Conservation (phyloP, 2,888 invertebrate species). For the Balanococcus diminutus region DNA sequence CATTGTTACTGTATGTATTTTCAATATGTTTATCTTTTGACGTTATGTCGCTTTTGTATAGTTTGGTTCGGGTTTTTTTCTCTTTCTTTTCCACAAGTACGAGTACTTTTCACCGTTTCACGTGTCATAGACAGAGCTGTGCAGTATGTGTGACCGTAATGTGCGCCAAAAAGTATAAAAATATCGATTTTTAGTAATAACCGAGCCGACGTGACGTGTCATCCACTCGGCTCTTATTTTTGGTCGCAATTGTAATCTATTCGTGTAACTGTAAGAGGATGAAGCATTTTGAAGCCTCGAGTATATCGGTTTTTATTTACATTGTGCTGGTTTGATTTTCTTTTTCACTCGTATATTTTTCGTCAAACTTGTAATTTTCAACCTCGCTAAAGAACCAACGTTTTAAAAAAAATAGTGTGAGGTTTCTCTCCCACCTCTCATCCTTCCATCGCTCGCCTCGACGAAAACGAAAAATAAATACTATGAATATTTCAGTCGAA, state of each 20-base stretch:
- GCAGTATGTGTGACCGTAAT: not conserved
- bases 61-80: not conserved
- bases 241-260: not conserved
- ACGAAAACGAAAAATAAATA: slow-evolving; percentile 4
- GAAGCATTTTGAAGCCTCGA: not conserved
- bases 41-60: slow-evolving; percentile 43
- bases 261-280: not conserved
- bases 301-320: not conserved
- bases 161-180: not conserved
- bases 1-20: slow-evolving; percentile 48
- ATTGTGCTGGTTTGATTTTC: not conserved
- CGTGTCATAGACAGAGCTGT: slow-evolving; percentile 5
- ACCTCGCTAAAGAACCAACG: not conserved
- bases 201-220: too few relatives aligned
- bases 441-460: not conserved
- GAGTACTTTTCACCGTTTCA: slow-evolving; percentile 27
- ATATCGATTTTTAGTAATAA: slow-evolving; percentile 11
- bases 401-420: not conserved
- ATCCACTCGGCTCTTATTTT: not conserved
- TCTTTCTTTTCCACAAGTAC: not conserved
- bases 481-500: not conserved
- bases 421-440: not conserved
- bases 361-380: not conserved
- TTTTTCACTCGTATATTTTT: not conserved
- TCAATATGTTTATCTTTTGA: slow-evolving; percentile 52